Evolutionary conservation across 2,888 invertebrate genomes (phyloP).

Genomic region (Allolobophora icterica): DNA sequence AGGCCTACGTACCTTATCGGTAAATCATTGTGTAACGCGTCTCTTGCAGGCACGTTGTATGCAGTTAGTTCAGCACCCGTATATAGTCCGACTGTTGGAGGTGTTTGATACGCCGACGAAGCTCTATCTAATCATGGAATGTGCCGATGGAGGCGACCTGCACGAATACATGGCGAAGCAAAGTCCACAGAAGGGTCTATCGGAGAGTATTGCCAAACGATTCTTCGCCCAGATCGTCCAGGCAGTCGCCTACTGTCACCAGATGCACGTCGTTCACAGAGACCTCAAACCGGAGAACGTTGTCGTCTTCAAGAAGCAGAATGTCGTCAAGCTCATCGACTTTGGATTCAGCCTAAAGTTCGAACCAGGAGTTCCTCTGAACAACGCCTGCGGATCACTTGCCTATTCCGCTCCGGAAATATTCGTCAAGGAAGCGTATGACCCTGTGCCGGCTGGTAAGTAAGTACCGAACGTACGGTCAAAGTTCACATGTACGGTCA

Average conservation of each 20-base stretch:
- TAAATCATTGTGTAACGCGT: neutral
- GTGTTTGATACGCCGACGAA: conserved; percentile 99
- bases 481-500: no score
- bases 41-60: conserved; percentile 82
- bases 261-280: conserved; percentile 84
- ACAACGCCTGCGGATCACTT: conserved; percentile 96
- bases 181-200: conserved; percentile 75
- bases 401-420: conserved; percentile 99
- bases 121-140: conserved; percentile 84
- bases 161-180: conserved; percentile 98
- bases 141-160: conserved; percentile 97
- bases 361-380: conserved; percentile 90
- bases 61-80: conserved; percentile 98
- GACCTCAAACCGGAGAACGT: conserved; percentile 99
- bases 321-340: conserved; percentile 83
- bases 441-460: conserved; percentile 94
- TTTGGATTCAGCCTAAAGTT: conserved; percentile 73
- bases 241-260: conserved; percentile 96
- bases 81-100: conserved; percentile 96
- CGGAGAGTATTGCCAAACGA: conserved; percentile 70
- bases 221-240: conserved; percentile 95
- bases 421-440: conserved; percentile 94
- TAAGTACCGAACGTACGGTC: neutral
- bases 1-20: no score
- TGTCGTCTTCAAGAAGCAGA: conserved; percentile 95